phyloP scores from a whole-genome alignment of 1,140 invertebrate species.

The Euura saliciscinereae region DNA sequence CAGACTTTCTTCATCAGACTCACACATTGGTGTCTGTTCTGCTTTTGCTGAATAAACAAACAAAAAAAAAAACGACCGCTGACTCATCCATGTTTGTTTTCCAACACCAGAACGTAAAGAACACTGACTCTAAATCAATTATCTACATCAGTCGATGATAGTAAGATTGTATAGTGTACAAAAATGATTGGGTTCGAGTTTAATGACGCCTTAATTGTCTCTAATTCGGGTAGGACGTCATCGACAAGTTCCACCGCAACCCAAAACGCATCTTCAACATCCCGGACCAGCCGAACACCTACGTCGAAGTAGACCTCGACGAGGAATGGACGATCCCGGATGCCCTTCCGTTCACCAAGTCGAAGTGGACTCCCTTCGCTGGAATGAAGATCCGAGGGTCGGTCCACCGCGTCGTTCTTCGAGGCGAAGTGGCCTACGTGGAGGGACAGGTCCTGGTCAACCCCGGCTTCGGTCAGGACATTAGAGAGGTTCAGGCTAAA shows the following conservation, averaged over 20 bases:
- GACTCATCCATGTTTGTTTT: constrained; percentile 1
- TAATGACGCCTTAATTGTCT: not conserved
- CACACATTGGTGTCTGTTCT: too few relatives aligned
- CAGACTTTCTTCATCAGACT: too few relatives aligned
- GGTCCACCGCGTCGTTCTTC: constrained; percentile 90
- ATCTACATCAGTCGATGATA: not conserved
- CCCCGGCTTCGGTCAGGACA: constrained; percentile 90
- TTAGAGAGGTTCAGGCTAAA: constrained; percentile 65
- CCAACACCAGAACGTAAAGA: not conserved
- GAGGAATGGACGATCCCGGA: constrained; percentile 92
- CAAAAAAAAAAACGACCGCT: not conserved
- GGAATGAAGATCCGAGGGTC: constrained; percentile 87
- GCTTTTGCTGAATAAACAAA: too few relatives aligned
- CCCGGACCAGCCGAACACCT: constrained; percentile 95
- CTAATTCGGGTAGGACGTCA: constrained; percentile 70
- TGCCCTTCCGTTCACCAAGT: constrained; percentile 83
- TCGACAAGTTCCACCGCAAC: constrained; percentile 92
- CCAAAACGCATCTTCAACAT: constrained; percentile 95
- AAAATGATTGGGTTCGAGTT: not conserved
- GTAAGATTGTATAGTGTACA: not conserved
- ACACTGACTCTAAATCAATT: not conserved
- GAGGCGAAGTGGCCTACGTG: constrained; percentile 95
- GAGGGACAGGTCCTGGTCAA: constrained; percentile 91
- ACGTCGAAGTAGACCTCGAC: constrained; percentile 93
- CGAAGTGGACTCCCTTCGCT: constrained; percentile 97